These are phyloP conservation scores for Sericinus montela DNA, from an alignment of 2,888 invertebrate genomes.

Conservation along the genomic window DNA sequence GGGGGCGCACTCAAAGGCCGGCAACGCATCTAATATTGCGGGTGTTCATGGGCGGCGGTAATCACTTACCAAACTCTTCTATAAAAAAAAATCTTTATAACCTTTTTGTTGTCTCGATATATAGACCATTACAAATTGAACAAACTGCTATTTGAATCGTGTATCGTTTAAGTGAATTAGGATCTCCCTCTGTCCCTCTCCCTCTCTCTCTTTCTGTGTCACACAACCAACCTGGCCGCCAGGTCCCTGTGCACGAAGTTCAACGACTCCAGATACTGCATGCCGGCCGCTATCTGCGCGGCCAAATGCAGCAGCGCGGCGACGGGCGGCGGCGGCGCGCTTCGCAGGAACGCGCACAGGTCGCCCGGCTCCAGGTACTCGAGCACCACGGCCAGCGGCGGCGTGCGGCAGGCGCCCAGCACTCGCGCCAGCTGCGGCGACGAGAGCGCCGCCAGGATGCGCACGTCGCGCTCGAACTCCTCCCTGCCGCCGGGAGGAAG, in stretches of 20 bases:
- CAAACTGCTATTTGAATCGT: no score
- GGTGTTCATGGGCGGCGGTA: no score
- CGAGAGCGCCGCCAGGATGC: conserved; percentile 89
- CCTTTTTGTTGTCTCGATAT: no score
- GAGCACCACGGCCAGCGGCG: conserved; percentile 88
- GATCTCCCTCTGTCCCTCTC: no score
- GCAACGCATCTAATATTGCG: no score
- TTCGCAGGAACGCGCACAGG: conserved; percentile 88
- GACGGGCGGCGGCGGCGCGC: conserved; percentile 83
- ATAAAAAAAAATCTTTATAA: no score
- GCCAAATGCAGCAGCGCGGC: conserved; percentile 87
- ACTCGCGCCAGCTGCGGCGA: conserved; percentile 88
- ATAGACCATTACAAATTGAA: no score
- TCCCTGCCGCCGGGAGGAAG: no score
- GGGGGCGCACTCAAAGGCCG: no score
- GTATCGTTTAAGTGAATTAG: no score
- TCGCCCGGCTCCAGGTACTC: conserved; percentile 91
- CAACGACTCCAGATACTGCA: conserved; percentile 92
- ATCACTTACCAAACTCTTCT: no score
- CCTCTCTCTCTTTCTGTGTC: no score
- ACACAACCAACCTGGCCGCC: conserved; percentile 84
- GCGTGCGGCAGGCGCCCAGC: conserved; percentile 86
- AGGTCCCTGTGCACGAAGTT: conserved; percentile 95
- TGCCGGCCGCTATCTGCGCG: conserved; percentile 92
- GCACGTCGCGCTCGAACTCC: conserved; percentile 92